Evolutionary conservation across 1,140 invertebrate genomes (phyloP), one percentile per base, ranked within the genome.

Genomic region (Lysiphlebus fabarum): DNA sequence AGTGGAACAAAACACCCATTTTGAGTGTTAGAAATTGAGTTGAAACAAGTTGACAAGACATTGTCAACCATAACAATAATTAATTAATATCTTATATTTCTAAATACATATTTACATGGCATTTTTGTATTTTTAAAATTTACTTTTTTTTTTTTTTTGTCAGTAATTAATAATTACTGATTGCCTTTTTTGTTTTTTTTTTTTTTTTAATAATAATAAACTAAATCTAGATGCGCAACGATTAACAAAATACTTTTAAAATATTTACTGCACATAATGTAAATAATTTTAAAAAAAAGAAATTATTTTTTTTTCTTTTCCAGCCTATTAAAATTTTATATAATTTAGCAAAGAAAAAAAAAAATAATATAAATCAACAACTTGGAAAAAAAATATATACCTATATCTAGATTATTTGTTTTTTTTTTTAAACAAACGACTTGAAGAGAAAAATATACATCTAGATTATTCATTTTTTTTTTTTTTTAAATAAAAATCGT

Each of bases 31-130:
- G 43, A 54, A 62, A 11, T 34, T 40, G 43, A 26, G 43, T 51
- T 43, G 50, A 53, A 60, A 60, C 40, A 63, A 64, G 61, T 68
- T 26, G 17, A 26, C 69, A 65, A 68, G 70, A 70, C 70, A 68
- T 71, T 70, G 72, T 74, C 71, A 72, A 77, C 68, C 71, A 69
- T 62, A 77, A 76, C 70, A 77, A 78, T 73, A 77, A 73, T 66
- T 76, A 17, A 17, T 17, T 17, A 17, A 69, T 77, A 76, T 79
- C 70, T 76, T 77, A 74, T 75, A 66, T 68, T 66, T 67, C 74
- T 79, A 79, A 74, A 76, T 79, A 79, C 76, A 78, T 79, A 79
- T 79, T 72, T 79, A 78, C 76, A 79, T 65, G 59, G 61, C 64
- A 17, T 17, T 17, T 17, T 17, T 11, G 2, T 12, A 1, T 11